Conservation (phyloP, 2,888 invertebrate species). For the Drosophila silvestris region DNA sequence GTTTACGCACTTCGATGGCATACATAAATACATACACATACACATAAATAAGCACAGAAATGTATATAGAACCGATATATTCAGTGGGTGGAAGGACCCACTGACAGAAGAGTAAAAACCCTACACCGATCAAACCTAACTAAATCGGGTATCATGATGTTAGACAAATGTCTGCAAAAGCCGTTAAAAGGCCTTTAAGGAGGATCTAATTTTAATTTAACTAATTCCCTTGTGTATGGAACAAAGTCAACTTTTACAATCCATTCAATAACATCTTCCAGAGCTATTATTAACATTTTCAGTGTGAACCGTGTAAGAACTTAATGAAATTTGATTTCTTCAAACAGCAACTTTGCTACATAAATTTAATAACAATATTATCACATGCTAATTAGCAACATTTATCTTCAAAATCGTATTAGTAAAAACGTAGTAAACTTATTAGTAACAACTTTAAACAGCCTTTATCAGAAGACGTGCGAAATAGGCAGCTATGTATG, state of each 20-base stretch:
- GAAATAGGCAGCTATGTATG: too few species aligned
- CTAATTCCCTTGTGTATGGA: background rate
- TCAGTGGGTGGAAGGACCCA: background rate
- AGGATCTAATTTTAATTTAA: background rate
- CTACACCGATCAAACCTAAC: background rate
- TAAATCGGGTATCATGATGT: background rate
- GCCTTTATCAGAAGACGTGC: background rate
- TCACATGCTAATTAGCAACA: background rate
- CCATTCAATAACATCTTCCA: background rate
- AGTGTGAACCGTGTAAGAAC: background rate
- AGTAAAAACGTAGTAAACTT: background rate
- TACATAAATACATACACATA: background rate
- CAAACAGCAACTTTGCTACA: background rate
- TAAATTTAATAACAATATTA: background rate
- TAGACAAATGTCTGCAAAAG: background rate
- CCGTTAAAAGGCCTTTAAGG: accelerated
- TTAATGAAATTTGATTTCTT: background rate
- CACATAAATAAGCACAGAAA: constrained; percentile 1
- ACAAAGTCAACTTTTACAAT: background rate
- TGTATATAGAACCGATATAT: background rate
- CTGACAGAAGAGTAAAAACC: background rate
- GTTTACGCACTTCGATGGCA: constrained; percentile 20
- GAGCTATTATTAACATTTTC: background rate
- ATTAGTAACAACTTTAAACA: background rate
- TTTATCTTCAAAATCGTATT: background rate